Conservation (phyloP, 2,888 invertebrate species). For the Loripinus fragilis region DNA sequence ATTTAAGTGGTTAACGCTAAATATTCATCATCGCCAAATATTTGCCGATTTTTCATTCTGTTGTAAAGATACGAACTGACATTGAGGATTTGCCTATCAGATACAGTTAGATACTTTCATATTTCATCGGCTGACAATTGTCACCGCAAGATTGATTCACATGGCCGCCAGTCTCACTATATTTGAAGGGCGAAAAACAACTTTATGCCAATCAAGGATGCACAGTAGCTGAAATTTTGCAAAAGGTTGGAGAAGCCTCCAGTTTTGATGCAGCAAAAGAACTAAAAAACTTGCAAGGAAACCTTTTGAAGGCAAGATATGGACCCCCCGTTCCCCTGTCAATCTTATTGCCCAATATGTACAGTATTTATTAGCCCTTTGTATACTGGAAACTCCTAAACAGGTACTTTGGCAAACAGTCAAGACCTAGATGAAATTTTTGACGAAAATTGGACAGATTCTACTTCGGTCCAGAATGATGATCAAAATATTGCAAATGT, state of each 20-base stretch:
- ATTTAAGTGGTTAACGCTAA: too few species aligned
- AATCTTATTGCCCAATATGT: too few species aligned
- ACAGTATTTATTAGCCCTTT: too few species aligned
- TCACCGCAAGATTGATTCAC: constrained; percentile 11
- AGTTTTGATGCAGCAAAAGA: not conserved
- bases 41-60: too few species aligned
- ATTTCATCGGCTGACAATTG: constrained; percentile 2
- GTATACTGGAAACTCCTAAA: too few species aligned
- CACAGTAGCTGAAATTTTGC: not conserved
- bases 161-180: constrained; percentile 2
- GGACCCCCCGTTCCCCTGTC: not conserved
- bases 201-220: not conserved
- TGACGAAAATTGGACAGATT: too few species aligned
- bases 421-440: too few species aligned
- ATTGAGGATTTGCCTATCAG: constrained; percentile 13
- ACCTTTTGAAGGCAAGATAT: too few species aligned
- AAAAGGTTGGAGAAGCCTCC: not conserved
- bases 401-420: too few species aligned
- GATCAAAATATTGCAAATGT: too few species aligned
- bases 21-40: too few species aligned
- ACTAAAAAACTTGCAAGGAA: not conserved
- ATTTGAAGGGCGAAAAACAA: not conserved
- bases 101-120: constrained; percentile 6
- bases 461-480: too few species aligned
- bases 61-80: not conserved